These are phyloP conservation scores for Polypedilum vanderplanki DNA, from an alignment of 1,140 invertebrate genomes.

Conservation along the genomic window DNA sequence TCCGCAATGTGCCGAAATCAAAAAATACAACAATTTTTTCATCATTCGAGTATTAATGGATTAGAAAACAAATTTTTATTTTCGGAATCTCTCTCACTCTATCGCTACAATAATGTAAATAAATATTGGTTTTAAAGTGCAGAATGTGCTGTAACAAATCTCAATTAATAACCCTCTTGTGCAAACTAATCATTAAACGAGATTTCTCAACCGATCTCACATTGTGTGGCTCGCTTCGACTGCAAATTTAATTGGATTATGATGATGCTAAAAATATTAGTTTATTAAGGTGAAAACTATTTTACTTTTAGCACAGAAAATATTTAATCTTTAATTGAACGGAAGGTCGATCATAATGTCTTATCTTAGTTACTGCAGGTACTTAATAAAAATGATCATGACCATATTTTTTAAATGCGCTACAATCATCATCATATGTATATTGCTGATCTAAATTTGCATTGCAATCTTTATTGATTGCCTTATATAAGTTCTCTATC, in stretches of 20 bases:
- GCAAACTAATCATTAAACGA: slow-evolving; percentile 12
- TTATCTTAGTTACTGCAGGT: too few relatives aligned
- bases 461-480: too few relatives aligned
- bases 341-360: too few relatives aligned
- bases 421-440: too few relatives aligned
- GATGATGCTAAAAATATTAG: slow-evolving; percentile 7
- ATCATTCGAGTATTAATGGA: not conserved
- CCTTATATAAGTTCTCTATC: too few relatives aligned
- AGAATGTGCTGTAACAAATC: not conserved
- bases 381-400: too few relatives aligned
- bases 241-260: slow-evolving; percentile 16
- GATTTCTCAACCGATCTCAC: slow-evolving; percentile 8
- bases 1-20: not conserved
- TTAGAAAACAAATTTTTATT: slow-evolving; percentile 14
- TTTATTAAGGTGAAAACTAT: slow-evolving; percentile 13
- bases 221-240: not conserved
- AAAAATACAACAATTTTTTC: not conserved
- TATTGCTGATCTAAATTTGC: too few relatives aligned
- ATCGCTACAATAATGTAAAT: not conserved
- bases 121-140: not conserved
- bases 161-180: slow-evolving; percentile 2
- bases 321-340: too few relatives aligned
- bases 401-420: too few relatives aligned
- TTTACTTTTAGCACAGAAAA: not conserved
- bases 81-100: not conserved